Evolutionary conservation across 92 coral and sea anemone genomes (phyloP).

Genomic region (Paramuricea clavata): DNA sequence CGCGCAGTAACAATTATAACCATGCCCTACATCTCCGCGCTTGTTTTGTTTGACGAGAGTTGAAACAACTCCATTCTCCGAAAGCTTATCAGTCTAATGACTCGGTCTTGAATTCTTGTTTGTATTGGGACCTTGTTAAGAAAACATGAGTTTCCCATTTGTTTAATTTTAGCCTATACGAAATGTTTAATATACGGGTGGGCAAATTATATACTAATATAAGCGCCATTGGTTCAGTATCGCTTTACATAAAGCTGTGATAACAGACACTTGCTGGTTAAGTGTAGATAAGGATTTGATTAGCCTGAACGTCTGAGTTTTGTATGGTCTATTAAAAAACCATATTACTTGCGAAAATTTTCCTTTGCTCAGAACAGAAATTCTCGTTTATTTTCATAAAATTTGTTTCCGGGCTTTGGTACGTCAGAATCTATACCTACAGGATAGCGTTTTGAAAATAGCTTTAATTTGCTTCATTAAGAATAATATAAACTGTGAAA

Average conservation of each 20-base stretch:
- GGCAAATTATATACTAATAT: slow-evolving; percentile 33
- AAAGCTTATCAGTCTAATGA: not conserved
- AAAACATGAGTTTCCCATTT: not conserved
- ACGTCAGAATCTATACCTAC: not conserved
- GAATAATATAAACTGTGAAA: slow-evolving; percentile 24
- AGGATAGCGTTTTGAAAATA: not conserved
- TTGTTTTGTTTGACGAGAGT: too few relatives aligned
- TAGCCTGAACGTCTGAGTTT: not conserved
- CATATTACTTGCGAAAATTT: not conserved
- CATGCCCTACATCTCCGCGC: too few relatives aligned
- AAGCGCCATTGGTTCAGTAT: slow-evolving; percentile 23
- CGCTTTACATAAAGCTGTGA: slow-evolving; percentile 58
- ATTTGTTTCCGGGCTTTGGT: not conserved
- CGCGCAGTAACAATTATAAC: too few relatives aligned
- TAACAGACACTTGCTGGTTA: slow-evolving; percentile 40
- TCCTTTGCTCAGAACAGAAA: not conserved
- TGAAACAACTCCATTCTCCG: not conserved
- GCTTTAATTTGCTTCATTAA: slow-evolving; percentile 38
- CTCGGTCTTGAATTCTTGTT: not conserved
- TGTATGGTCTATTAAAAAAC: not conserved
- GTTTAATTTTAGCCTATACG: not conserved
- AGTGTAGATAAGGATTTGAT: slow-evolving; percentile 41
- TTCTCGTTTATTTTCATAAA: not conserved
- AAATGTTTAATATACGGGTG: slow-evolving; percentile 22
- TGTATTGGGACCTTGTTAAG: not conserved